phyloP scores from a whole-genome alignment of 2,888 invertebrate genomes.

The Protodeltote pygarga region DNA sequence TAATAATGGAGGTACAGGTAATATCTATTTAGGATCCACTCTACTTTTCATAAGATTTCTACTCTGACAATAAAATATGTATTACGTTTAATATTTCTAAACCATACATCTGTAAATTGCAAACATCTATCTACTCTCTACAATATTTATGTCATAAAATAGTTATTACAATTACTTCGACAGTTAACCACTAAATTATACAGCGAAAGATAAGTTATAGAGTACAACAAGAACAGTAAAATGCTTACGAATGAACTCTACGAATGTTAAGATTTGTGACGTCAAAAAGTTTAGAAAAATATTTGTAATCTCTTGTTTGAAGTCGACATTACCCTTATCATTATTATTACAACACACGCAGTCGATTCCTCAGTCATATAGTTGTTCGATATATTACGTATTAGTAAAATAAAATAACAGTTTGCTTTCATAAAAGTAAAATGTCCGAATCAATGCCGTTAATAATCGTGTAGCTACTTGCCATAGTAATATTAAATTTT shows the following conservation, averaged over 20 bases:
- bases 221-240: conserved; percentile 74
- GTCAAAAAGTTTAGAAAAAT: conserved; percentile 86
- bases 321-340: conserved; percentile 79
- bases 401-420: conserved; percentile 36
- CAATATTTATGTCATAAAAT: conserved; percentile 60
- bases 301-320: conserved; percentile 73
- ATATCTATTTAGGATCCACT: conserved; percentile 48
- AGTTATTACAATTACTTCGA: conserved; percentile 54
- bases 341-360: conserved; percentile 69
- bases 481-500: conserved; percentile 2
- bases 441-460: conserved; percentile 23
- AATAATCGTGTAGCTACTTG: conserved; percentile 8
- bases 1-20: conserved; percentile 32
- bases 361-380: conserved; percentile 82
- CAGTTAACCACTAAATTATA: conserved; percentile 50
- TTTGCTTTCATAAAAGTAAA: conserved; percentile 30
- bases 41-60: conserved; percentile 71
- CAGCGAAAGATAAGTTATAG: conserved; percentile 56
- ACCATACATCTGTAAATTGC: conserved; percentile 58
- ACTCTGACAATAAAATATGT: conserved; percentile 70
- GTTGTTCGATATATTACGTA: conserved; percentile 61
- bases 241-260: conserved; percentile 75
- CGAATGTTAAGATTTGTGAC: conserved; percentile 68
- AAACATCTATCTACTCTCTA: conserved; percentile 78
- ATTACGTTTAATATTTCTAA: conserved; percentile 64